These are phyloP conservation scores for Forbesichthys papilliferus DNA, from an alignment of 2,113 vertebrate genomes.

Conservation along the genomic window DNA sequence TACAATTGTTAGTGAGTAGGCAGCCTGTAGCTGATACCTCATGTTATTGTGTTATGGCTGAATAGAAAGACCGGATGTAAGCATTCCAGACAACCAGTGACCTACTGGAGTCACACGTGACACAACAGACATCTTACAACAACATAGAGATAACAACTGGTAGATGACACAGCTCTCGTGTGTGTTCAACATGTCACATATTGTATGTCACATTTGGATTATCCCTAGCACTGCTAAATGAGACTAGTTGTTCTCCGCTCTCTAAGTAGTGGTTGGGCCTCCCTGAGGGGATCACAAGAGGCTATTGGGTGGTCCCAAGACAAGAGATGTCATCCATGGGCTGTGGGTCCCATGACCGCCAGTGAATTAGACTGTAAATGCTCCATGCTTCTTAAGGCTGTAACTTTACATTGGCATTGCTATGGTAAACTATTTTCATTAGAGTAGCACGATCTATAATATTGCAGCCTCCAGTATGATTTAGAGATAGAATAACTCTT, in stretches of 20 bases:
- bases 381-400: background rate
- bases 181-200: background rate
- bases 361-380: slow-evolving; percentile 14
- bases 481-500: no score
- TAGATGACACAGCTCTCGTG: slow-evolving; percentile 7
- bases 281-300: no score
- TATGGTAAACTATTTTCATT: no score
- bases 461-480: no score
- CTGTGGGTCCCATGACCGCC: no score
- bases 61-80: slow-evolving; percentile 15
- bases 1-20: slow-evolving; percentile 29
- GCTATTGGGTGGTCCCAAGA: no score
- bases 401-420: no score
- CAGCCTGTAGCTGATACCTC: slow-evolving; percentile 16
- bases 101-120: slow-evolving; percentile 42
- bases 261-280: no score
- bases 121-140: slow-evolving; percentile 29
- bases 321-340: no score
- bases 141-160: slow-evolving; percentile 20
- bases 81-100: slow-evolving; percentile 28
- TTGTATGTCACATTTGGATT: no score
- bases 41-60: slow-evolving; percentile 16
- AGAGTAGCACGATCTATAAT: slow-evolving; percentile 24
- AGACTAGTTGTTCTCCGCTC: no score
- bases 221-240: no score